Percentiles rank a stretch among this genome's conserved stretches.
phyloP scores from a whole-genome alignment of 2,888 invertebrate species.

The Psylliodes chrysocephalus region DNA sequence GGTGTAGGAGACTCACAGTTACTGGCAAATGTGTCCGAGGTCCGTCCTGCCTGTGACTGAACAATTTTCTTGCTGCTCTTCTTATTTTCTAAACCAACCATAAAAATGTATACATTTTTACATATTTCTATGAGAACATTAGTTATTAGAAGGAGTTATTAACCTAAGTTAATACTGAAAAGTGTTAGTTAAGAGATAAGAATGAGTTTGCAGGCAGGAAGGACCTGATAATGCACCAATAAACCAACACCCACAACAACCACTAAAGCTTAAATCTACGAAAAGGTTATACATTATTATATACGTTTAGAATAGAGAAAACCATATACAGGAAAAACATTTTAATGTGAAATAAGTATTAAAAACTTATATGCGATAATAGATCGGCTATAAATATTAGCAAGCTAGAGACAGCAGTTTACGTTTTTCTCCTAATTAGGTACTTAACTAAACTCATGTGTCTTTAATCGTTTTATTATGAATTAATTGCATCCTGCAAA shows the following conservation, averaged over 20 bases:
- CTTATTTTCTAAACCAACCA: constrained; percentile 64
- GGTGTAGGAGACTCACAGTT: constrained; percentile 60
- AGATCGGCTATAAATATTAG: too few relatives aligned
- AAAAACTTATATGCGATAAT: too few relatives aligned
- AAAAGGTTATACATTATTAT: too few relatives aligned
- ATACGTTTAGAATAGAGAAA: too few relatives aligned
- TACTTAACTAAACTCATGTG: too few relatives aligned
- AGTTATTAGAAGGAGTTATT: constrained; percentile 61
- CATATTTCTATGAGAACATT: constrained; percentile 48
- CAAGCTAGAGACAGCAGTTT: too few relatives aligned
- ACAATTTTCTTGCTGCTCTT: constrained; percentile 62
- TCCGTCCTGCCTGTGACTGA: constrained; percentile 65
- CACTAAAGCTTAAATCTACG: constrained; percentile 31
- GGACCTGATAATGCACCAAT: constrained; percentile 62
- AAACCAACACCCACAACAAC: constrained; percentile 53
- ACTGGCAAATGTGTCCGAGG: constrained; percentile 58
- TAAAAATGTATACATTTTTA: constrained; percentile 57
- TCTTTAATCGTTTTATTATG: too few relatives aligned
- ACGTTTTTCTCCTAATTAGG: too few relatives aligned
- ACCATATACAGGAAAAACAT: too few relatives aligned
- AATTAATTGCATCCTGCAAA: too few relatives aligned
- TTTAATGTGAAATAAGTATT: too few relatives aligned
- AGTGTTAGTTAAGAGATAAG: constrained; percentile 60
- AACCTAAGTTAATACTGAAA: constrained; percentile 53
- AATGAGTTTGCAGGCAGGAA: constrained; percentile 63